Evolutionary conservation across 2,113 vertebrate genomes (phyloP), one percentile per base, ranked within the genome.

Genomic region (Chitala chitala): DNA sequence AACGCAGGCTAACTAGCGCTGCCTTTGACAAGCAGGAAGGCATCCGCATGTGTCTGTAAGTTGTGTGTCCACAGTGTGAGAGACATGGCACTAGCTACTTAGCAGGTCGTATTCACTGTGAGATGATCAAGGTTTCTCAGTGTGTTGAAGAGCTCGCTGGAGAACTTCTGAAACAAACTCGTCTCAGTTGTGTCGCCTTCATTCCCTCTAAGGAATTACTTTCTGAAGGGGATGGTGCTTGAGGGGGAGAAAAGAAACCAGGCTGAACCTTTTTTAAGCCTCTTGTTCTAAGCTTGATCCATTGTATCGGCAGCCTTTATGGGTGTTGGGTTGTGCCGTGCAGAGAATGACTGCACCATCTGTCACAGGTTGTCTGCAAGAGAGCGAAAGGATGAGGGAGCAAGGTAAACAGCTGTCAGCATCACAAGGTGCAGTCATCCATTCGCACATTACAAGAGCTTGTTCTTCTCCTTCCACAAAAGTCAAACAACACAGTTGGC

Each of bases 361-460:
- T 72, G 75, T 71, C 68, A 72, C 38, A 71, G n/a, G 75, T 55
- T 64, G 69, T 64, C 69, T 65, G 50, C 22, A 31, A 40, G 50
- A 66, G 38, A 65, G 44, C 15, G 59, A 72, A 54, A 56, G 59
- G 61, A 63, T 44, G 75, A 46, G 69, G 69, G 69, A 55, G 50
- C n/a, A 33, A 48, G 36, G 69, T 72, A 72, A 76, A 72, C 75
- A 72, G 69, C 69, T 76, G 69, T 72, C 59, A 65, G 46, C 58
- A 20, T 65, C 46, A 46, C 55, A 53, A 63, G 55, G 46, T 61
- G 44, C 46, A 48, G 46, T 48, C 48, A 53, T 72, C 59, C 69
- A 24, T 76, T 72, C 54, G 31, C 46, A 71, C 50, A 71, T 76
- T 72, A 44, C 46, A 65, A 46, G 75, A 42, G 22, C 72, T 64